Evolutionary conservation across 2,113 vertebrate species (phyloP), one percentile per base, ranked within the genome.

Genomic region (Melanerpes aurifrons): DNA sequence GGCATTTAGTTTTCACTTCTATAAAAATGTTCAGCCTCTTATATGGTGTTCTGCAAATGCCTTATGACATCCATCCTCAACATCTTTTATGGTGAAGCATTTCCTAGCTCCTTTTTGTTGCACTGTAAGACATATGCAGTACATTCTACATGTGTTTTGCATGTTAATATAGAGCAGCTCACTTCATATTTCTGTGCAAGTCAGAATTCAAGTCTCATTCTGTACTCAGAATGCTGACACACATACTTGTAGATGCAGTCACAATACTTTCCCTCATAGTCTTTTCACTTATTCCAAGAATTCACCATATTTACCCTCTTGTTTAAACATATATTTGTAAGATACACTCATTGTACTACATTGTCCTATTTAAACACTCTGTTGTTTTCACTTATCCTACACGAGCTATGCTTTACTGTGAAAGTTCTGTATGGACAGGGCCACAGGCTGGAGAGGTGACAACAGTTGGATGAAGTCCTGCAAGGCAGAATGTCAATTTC

Each of bases 31-130:
- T 86, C 56, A 75, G 22, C 67, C 28, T 89, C 45, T 85, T 91
- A 71, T 10, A 32, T 14, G 14, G 45, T 90, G 31, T 75, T 94
- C 35, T 70, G 32, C 69, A 92, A 95, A 93, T 87, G 66, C 53
- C 29, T 87, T 78, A 76, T 92, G 87, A 91, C 64, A 94, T 90
- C 58, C 56, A 78, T 63, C 69, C 53, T 87, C 66, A 79, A 19
- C 1, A 11, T 45, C 62, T 89, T 95, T 90, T 75, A 57, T 79
- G 68, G 80, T 29, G 26, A 89, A 94, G n/a, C 40, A 89, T 45
- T 66, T 40, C 47, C 25, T 80, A 18, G 15, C 18, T 93, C 59
- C 57, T 8, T 56, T 56, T 74, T 87, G 84, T 85, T 91, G 69
- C 22, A 25, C 58, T 64, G 43, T 82, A 62, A 91, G 77, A 80